These are phyloP conservation scores for Machaerirhynchus nigripectus DNA, from an alignment of 2,113 vertebrate species.

Conservation along the genomic window DNA sequence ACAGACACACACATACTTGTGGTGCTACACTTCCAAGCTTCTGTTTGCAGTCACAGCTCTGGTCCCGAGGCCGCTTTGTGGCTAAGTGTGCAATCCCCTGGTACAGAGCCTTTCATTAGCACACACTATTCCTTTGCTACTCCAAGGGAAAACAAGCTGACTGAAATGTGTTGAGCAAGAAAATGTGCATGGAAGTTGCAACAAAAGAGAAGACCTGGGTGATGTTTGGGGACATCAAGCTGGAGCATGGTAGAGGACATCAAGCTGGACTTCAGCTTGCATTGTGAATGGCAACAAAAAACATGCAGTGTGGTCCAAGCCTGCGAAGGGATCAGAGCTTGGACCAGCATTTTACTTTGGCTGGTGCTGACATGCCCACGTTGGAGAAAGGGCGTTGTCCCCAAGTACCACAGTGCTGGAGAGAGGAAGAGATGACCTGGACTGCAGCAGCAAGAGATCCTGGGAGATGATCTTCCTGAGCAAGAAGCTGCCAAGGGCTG, in stretches of 20 bases:
- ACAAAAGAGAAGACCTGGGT: background rate
- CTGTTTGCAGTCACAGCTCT: background rate
- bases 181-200: background rate
- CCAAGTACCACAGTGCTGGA: background rate
- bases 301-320: background rate
- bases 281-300: background rate
- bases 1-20: background rate
- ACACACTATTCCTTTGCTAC: background rate
- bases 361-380: fast-evolving
- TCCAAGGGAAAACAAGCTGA: background rate
- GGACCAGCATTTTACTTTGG: background rate
- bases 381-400: background rate
- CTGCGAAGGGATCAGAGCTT: background rate
- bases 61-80: background rate
- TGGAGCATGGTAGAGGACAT: background rate
- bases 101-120: background rate
- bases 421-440: background rate
- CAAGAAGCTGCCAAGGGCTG: background rate
- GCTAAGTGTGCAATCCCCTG: background rate
- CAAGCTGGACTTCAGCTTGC: background rate
- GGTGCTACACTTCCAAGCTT: background rate
- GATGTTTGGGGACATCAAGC: background rate
- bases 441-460: background rate
- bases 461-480: background rate
- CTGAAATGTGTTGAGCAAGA: fast-evolving